Percentiles rank a stretch among this genome's conserved stretches.
Evolutionary conservation across 2,797 vertebrate species (phyloP).

Genomic region (Melopsittacus undulatus): DNA sequence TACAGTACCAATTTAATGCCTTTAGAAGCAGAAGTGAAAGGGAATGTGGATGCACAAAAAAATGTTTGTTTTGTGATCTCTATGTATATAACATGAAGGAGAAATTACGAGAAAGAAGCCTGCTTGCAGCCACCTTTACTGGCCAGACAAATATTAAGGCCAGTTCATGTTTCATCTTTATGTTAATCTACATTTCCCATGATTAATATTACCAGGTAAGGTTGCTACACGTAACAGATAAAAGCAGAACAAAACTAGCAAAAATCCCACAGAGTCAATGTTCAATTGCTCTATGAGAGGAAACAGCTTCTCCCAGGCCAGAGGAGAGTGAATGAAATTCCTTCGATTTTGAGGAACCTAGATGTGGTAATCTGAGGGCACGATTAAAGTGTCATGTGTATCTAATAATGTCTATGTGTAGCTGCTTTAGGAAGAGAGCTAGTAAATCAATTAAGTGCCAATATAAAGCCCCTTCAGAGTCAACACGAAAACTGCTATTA

Average conservation of each 20-base stretch:
- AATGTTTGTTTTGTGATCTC: not conserved
- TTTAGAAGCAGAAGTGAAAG: not conserved
- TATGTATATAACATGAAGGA: not conserved
- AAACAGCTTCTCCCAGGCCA: not conserved
- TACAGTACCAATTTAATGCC: not conserved
- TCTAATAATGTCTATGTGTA: not conserved
- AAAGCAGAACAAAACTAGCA: not conserved
- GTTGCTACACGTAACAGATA: not conserved
- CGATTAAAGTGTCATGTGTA: not conserved
- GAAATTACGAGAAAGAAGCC: not conserved
- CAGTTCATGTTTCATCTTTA: not conserved
- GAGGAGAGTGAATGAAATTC: not conserved
- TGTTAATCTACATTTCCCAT: not conserved
- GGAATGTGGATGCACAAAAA: not conserved
- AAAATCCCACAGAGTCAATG: not conserved
- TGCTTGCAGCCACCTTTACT: not conserved
- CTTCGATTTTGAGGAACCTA: not conserved
- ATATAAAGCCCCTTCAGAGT: not conserved
- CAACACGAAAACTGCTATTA: not conserved
- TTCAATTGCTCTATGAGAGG: not conserved
- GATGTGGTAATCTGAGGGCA: not conserved
- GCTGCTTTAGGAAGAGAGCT: not conserved
- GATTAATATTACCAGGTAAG: not conserved
- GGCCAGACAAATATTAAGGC: not conserved
- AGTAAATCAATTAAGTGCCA: not conserved